Percentiles rank a stretch among this genome's conserved stretches.
Evolutionary conservation across 2,113 vertebrate species (phyloP).

Genomic region (Cyprinus carpio): DNA sequence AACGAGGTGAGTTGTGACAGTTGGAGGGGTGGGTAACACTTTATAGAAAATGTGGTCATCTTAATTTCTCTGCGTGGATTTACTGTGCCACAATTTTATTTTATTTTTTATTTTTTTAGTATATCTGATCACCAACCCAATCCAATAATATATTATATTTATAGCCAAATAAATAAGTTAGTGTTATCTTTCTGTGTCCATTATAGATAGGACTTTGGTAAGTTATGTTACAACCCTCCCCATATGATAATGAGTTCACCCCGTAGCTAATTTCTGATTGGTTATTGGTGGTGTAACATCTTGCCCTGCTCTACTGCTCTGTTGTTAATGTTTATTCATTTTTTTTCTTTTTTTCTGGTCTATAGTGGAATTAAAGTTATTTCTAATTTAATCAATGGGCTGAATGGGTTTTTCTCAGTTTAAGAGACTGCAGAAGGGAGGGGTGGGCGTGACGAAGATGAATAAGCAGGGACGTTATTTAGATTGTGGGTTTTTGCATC

Average conservation of each 20-base stretch:
- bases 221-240: background rate
- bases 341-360: background rate
- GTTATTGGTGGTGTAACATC: background rate
- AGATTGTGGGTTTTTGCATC: slow-evolving; percentile 37
- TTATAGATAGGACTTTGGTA: background rate
- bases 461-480: background rate
- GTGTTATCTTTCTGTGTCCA: background rate
- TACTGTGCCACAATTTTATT: background rate
- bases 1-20: background rate
- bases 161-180: background rate
- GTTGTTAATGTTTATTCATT: background rate
- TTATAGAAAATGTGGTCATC: background rate
- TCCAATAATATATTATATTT: background rate
- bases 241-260: background rate
- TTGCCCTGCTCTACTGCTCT: background rate
- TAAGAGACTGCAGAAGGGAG: background rate
- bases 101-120: too few relatives aligned
- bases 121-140: background rate
- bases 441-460: slow-evolving; percentile 43
- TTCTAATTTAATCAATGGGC: background rate
- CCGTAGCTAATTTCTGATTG: background rate
- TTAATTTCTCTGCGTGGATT: background rate
- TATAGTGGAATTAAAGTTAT: background rate
- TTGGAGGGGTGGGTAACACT: too few relatives aligned
- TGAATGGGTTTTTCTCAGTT: background rate